These are phyloP conservation scores for Noctua janthe DNA, from an alignment of 2,888 invertebrate species.

Conservation along the genomic window DNA sequence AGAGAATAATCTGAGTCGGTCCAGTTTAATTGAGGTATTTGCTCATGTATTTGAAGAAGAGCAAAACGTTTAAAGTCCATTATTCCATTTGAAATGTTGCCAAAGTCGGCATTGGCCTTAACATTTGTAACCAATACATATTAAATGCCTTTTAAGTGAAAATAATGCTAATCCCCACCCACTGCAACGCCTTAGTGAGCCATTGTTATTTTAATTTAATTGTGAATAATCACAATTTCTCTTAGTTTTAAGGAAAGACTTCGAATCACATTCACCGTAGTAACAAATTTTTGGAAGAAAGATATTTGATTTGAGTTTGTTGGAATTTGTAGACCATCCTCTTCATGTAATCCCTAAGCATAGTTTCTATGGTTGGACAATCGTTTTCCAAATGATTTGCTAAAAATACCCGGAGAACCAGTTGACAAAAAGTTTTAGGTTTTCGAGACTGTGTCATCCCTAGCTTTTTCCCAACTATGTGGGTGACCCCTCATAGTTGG, in stretches of 20 bases:
- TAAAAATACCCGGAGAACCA: background rate
- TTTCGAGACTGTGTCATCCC: background rate
- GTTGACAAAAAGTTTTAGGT: background rate
- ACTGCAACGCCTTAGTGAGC: slow-evolving; percentile 26
- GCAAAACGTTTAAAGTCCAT: background rate
- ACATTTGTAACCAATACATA: slow-evolving; percentile 56
- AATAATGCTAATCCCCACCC: slow-evolving; percentile 40
- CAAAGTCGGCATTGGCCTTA: slow-evolving; percentile 24
- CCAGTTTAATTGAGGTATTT: background rate
- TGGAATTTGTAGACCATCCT: background rate
- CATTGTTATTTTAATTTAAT: slow-evolving; percentile 41
- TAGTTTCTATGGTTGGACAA: background rate
- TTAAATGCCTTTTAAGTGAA: slow-evolving; percentile 46
- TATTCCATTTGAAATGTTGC: slow-evolving; percentile 19
- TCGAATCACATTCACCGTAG: background rate
- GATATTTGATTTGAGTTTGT: background rate
- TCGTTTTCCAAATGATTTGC: background rate
- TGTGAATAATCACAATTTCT: slow-evolving; percentile 9
- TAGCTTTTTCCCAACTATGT: background rate
- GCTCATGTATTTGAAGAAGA: background rate
- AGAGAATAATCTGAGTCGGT: background rate
- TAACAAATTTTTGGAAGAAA: background rate
- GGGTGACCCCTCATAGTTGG: background rate
- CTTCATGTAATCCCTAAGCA: background rate
- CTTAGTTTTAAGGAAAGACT: slow-evolving; percentile 14